These are phyloP conservation scores for Bothrops jararaca DNA, from an alignment of 2,113 vertebrate genomes.

Conservation along the genomic window DNA sequence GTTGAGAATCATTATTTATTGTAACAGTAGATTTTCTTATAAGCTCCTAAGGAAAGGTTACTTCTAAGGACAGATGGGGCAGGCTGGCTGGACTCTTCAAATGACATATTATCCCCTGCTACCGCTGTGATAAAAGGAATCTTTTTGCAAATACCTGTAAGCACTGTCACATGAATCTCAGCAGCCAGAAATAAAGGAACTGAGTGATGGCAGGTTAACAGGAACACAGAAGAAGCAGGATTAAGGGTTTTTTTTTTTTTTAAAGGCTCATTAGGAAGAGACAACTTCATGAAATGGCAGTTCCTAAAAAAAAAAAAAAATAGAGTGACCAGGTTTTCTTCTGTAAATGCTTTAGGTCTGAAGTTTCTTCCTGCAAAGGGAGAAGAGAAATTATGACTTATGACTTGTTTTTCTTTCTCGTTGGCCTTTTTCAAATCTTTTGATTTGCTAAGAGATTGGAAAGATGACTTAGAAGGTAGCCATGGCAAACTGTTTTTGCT, in stretches of 20 bases:
- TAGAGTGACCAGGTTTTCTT: background rate
- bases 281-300: conserved; percentile 40
- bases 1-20: conserved; percentile 73
- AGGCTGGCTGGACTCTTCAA: conserved; percentile 58
- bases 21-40: conserved; percentile 68
- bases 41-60: conserved; percentile 66
- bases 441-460: conserved; percentile 89
- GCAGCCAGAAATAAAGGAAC: conserved; percentile 36
- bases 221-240: conserved; percentile 38
- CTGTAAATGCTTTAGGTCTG: conserved; percentile 41
- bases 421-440: conserved; percentile 51
- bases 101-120: conserved; percentile 42
- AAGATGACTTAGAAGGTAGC: conserved; percentile 79
- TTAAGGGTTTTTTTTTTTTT: conserved; percentile 18
- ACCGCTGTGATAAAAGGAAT: conserved; percentile 48
- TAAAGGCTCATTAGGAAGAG: conserved; percentile 46
- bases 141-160: conserved; percentile 65
- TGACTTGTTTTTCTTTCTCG: background rate
- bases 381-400: background rate
- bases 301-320: background rate
- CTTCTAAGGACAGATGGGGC: conserved; percentile 46
- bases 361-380: conserved; percentile 16
- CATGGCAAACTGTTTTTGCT: conserved; percentile 78
- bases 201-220: conserved; percentile 46
- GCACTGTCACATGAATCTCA: background rate